Evolutionary conservation across 2,113 vertebrate species (phyloP), one percentile per base, ranked within the genome.

Genomic region (Mus spicilegus): DNA sequence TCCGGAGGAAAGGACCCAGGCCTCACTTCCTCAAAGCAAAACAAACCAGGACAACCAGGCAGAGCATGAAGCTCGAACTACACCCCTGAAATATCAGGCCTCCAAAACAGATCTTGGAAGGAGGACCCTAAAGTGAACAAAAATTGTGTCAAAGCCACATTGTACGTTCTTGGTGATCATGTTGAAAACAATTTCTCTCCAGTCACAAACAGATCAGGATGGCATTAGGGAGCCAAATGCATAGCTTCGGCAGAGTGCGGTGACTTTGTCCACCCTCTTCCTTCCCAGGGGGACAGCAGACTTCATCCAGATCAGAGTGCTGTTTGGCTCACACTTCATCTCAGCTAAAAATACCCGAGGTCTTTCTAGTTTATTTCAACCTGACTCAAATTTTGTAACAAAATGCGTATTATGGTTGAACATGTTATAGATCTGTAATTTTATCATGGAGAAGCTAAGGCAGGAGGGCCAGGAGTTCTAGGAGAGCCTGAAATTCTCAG

Each of bases 341-440:
- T 93, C 76, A 56, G 28, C 85, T 87, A 69, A 70, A 97, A 94
- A 82, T 87, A 93, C 65, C 46, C 89, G 33, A 85, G 42, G 75
- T 78, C 85, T 94, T 87, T 87, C 75, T 46, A 87, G 61, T 87
- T 91, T 87, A 96, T 87, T 94, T 87, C 72, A 88, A 61, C 58
- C 26, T 86, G 77, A 84, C 17, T 80, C 54, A 65, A 86, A 94
- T 91, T 80, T 87, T 80, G 51, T 78, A 91, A 90, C 51, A 90
- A 90, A 51, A 73, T 95, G 63, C 61, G 72, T 72, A 73, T 78
- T 78, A 46, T 93, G 3, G 85, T 20, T 13, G 86, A 91, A 49
- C n/a, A 36, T 88, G 69, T 33, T 88, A n/a, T 39, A 49, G 51
- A 39, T 54, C 49, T 39, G 49, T 56, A 73, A 56, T 88, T 61